Evolutionary conservation across 2,888 invertebrate genomes (phyloP), one percentile per base, ranked within the genome.

Genomic region (Odontomyia ornata): DNA sequence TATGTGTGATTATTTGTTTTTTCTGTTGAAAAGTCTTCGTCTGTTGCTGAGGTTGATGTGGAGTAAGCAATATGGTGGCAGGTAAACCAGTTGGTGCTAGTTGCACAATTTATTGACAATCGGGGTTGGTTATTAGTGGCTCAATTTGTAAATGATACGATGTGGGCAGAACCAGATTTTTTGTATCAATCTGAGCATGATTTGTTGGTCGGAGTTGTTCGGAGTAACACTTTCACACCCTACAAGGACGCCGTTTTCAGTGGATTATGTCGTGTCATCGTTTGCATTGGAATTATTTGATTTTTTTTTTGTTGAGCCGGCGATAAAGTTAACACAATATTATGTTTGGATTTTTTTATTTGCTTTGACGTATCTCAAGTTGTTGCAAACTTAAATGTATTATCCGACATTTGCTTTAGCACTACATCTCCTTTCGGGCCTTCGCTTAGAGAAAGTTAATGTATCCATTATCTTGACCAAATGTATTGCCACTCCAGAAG

Each of bases 61-160:
- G 84, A 7, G 85, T 83, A 30, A 86, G 79, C 77, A 86, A 86
- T 64, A 86, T 79, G 11, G 86, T 85, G 71, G 86, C 86, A 77
- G 86, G 86, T 81, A 86, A 84, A 27, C 84, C 84, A 27, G 86
- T 84, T 5, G 86, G 84, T 1, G 86, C 84, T 64, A 87, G 76
- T 76, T 87, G 86, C 81, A 87, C 84, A n/a, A 87, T 85, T 52
- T 85, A 85, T 80, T 86, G 87, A 1, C 86, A 87, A 79, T 86
- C 86, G 0, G 86, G 85, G 0, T 86, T 86, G 28, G 86, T 83
- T 78, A 86, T 81, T 81, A 86, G 86, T 3, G 86, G 86, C 79
- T 86, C 86, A 5, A 87, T 87, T 82, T 87, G 87, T 76, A 87
- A 82, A 77, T 86, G 86, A 81, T 86, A 87, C 67, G 87, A 86